Evolutionary conservation across 2,888 invertebrate species (phyloP), one percentile per base, ranked within the genome.

Genomic region (Pyrgus malvae): DNA sequence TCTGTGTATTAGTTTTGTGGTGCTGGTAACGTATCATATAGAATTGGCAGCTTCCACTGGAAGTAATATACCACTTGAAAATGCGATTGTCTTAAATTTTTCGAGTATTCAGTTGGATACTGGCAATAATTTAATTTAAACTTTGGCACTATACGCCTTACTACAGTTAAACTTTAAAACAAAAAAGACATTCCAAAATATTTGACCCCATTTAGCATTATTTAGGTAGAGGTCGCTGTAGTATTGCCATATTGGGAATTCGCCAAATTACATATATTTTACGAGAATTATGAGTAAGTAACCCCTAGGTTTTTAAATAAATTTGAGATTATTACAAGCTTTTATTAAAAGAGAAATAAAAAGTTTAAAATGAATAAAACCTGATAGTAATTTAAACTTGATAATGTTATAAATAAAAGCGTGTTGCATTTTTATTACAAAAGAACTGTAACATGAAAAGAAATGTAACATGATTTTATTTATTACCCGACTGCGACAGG

Each of bases 61-160:
- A 12, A 19, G 21, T 21, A 21, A 14, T 25, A 25, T 25, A 41
- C 37, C 16, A 37, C 46, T 33, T 31, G 14, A 31, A 35, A 33
- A 31, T n/a, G n/a, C n/a, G n/a, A n/a, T 31, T 31, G 21, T 19
- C 9, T 33, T 12, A 8, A 11, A 8, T 9, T 23, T 19, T 14
- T 2, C 9, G 21, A 33, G 11, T 7, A 31, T 21, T 40, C 11
- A 16, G 11, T 17, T 16, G 14, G 46, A n/a, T 25, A 25, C 11
- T 46, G 19, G 45, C 21, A 31, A 45, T 46, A 23, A 46, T 19
- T 46, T 46, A 46, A 46, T 46, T 25, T 27, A 25, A 37, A 48
- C 11, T 48, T 41, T 49, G 49, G 40, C 49, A 41, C 29, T 29
- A 17, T 35, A 9, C 9, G 16, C 9, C 6, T 17, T 44, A 17